Evolutionary conservation across 37 sponge, comb jelly and placozoan genomes (phyloP).

Genomic region (Cliona cf. orientalis): DNA sequence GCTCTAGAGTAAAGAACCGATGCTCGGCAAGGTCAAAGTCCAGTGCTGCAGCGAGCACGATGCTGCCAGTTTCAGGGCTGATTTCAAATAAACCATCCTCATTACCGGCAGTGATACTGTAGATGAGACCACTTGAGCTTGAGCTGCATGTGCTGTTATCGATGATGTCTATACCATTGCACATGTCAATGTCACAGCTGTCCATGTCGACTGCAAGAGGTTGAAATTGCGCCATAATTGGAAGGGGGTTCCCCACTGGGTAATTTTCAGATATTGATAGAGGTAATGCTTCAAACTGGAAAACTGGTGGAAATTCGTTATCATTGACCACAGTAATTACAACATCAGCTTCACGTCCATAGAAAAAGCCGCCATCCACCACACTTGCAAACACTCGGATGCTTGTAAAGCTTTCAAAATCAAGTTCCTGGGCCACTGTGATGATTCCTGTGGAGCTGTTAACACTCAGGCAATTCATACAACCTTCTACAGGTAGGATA

Average conservation of each 20-base stretch:
- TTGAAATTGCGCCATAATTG: background rate
- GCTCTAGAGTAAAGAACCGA: background rate
- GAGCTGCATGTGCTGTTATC: slow-evolving; percentile 30
- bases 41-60: slow-evolving; percentile 2
- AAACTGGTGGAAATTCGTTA: slow-evolving; percentile 41
- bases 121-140: slow-evolving; percentile 5
- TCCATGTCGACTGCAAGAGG: slow-evolving; percentile 48
- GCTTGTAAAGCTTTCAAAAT: slow-evolving; percentile 14
- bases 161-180: slow-evolving; percentile 13
- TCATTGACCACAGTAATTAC: slow-evolving; percentile 37
- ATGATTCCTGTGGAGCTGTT: slow-evolving; percentile 39
- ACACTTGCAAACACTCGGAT: background rate
- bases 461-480: slow-evolving; percentile 7
- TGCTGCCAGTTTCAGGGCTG: slow-evolving; percentile 22
- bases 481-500: background rate
- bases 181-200: slow-evolving; percentile 42
- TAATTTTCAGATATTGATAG: slow-evolving; percentile 33
- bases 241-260: slow-evolving; percentile 33
- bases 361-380: slow-evolving; percentile 19
- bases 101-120: slow-evolving; percentile 26
- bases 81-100: slow-evolving; percentile 31
- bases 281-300: slow-evolving; percentile 13
- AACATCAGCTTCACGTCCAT: background rate
- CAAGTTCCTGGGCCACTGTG: slow-evolving; percentile 16
- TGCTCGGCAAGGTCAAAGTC: slow-evolving; percentile 28